Evolutionary conservation across 1,140 invertebrate species (phyloP).

Genomic region (Sitophilus oryzae): DNA sequence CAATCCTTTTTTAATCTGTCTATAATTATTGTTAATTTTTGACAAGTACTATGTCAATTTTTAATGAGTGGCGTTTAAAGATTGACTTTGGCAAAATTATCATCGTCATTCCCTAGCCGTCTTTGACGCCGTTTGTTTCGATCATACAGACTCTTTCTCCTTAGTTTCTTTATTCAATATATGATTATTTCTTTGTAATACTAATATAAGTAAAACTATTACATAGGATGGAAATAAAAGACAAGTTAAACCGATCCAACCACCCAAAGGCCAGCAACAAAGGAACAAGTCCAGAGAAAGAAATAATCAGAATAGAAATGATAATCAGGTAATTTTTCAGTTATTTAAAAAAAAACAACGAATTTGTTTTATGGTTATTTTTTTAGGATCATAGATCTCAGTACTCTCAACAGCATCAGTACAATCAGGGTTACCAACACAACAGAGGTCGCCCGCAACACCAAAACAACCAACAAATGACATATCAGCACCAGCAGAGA

Average conservation of each 20-base stretch:
- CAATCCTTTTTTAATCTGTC: too few relatives aligned
- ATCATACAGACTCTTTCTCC: too few relatives aligned
- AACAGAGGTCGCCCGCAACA: slow-evolving; percentile 31
- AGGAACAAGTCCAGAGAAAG: slow-evolving; percentile 31
- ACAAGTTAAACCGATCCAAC: slow-evolving; percentile 38
- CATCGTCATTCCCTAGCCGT: too few relatives aligned
- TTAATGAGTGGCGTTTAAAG: too few relatives aligned
- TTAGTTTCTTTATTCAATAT: too few relatives aligned
- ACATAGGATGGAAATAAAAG: slow-evolving; percentile 38
- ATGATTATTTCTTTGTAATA: not conserved
- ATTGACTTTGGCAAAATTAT: too few relatives aligned
- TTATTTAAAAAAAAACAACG: not conserved
- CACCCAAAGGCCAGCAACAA: slow-evolving; percentile 34
- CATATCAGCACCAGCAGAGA: not conserved
- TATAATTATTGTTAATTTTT: too few relatives aligned
- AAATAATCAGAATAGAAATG: slow-evolving; percentile 34
- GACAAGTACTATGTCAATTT: too few relatives aligned
- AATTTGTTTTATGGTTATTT: not conserved
- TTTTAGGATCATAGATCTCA: slow-evolving; percentile 4
- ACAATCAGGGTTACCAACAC: slow-evolving; percentile 43
- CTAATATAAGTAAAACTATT: not conserved
- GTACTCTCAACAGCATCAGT: slow-evolving; percentile 33
- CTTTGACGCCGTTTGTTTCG: too few relatives aligned
- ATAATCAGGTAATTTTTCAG: slow-evolving; percentile 15
- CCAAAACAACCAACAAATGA: slow-evolving; percentile 39